Evolutionary conservation across 2,888 invertebrate species (phyloP).

Genomic region (Trissonchulus sp.): DNA sequence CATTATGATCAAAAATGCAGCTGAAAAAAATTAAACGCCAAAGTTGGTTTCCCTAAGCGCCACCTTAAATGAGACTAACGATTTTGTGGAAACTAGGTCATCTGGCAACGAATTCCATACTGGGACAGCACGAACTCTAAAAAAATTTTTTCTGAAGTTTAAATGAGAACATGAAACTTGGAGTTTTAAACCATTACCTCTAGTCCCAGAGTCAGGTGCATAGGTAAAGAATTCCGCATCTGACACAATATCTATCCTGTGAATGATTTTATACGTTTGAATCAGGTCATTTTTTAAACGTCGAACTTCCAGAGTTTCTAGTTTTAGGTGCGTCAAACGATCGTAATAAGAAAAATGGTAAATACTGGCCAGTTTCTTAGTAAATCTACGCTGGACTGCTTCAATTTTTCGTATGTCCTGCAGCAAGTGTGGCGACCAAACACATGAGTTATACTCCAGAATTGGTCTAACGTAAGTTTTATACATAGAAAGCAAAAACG

Average conservation of each 20-base stretch:
- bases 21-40: too few relatives aligned
- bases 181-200: slow-evolving; percentile 9
- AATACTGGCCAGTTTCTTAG: not conserved
- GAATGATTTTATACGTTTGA: not conserved
- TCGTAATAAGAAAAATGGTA: slow-evolving; percentile 2
- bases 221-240: not conserved
- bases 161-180: not conserved
- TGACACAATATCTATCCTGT: not conserved
- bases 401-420: slow-evolving; percentile 4
- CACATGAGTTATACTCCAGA: slow-evolving; percentile 20
- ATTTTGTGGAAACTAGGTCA: not conserved
- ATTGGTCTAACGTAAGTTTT: slow-evolving; percentile 21
- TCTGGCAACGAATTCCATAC: not conserved
- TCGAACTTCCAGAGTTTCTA: not conserved
- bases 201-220: not conserved
- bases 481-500: not conserved
- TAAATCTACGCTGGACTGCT: slow-evolving; percentile 22
- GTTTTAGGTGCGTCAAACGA: not conserved
- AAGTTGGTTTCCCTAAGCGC: too few relatives aligned
- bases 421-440: slow-evolving; percentile 15
- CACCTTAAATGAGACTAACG: too few relatives aligned
- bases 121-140: not conserved
- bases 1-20: too few relatives aligned
- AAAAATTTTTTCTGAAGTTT: not conserved
- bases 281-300: not conserved